These are phyloP conservation scores for Scylla paramamosain DNA, from an alignment of 1,140 invertebrate genomes.

Conservation along the genomic window DNA sequence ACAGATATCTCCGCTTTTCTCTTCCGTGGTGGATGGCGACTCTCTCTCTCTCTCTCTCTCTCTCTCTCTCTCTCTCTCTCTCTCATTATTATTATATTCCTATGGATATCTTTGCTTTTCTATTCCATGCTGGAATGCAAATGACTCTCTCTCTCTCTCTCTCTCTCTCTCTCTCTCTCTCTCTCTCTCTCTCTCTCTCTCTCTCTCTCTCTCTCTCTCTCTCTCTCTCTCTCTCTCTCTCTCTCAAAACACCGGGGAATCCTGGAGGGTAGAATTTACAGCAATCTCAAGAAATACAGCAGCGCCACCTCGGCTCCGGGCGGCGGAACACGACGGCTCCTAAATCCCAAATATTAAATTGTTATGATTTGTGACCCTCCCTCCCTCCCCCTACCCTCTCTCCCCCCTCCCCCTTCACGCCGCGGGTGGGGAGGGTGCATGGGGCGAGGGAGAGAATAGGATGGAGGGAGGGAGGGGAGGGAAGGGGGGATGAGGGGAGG, in stretches of 20 bases:
- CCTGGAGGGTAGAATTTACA: too few species aligned
- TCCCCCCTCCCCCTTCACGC: not conserved
- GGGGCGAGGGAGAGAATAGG: not conserved
- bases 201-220: constrained; percentile 12
- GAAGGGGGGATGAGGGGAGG: not conserved
- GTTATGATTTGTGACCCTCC: constrained; percentile 13
- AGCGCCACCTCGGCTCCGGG: not conserved
- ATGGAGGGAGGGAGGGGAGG: constrained; percentile 3
- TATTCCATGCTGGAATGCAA: too few species aligned
- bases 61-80: constrained; percentile 17
- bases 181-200: constrained; percentile 3
- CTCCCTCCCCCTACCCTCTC: not conserved
- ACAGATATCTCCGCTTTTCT: not conserved
- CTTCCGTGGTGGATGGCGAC: too few species aligned
- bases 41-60: constrained; percentile 1
- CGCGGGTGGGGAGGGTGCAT: not conserved
- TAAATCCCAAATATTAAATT: constrained; percentile 16
- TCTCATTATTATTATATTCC: not conserved
- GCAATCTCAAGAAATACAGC: not conserved
- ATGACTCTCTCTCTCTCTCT: not conserved
- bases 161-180: constrained; percentile 28
- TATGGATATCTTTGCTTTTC: not conserved
- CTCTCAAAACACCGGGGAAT: not conserved
- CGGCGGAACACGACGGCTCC: not conserved
- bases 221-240: constrained; percentile 19